Base-by-base conservation (phyloP, 2,888 invertebrate genomes). In the Trichopoda pennipes region DNA sequence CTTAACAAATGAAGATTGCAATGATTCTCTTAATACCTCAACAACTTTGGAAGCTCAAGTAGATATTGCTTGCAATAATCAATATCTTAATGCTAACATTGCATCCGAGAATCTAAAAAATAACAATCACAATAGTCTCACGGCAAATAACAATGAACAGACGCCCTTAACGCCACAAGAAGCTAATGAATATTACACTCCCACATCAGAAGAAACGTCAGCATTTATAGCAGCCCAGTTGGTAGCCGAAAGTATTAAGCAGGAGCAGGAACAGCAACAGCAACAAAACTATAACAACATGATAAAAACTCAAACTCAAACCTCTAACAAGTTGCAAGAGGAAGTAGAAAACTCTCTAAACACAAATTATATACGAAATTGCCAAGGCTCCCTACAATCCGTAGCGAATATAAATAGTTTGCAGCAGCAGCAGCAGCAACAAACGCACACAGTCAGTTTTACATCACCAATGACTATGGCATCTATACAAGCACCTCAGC, bases 1-100 rank as follows among this genome's bases (percentile, higher is more conserved):
- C 78, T 83, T 90, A 8, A 89, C 90, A 14, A 90, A 89, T 75
- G 90, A 91, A 51, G 90, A 91, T 68, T 89, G 90, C 32, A 86
- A 85, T 3, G 90, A 89, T 66, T 87, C 89, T 1, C 85, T 89
- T 56, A 86, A 87, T 10, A 83, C 88, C 2, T 85, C 86, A 2
- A 87, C 88, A 0, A 89, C 89, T 1, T 81, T 86, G 2, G 89
- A 88, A 60, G 76, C 74, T 16, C 80, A 79, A 58, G 85, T 85
- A 8, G 84, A 84, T 51, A 66, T 80, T 35, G 84, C 80, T 16
- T 64, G 85, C 58, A 85, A 74, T 10, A 85, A 85, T 1, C 86
- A 86, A 0, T 88, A 80, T 32, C 47, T 78, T 3, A 70, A 87
- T 44, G 84, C 85, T 28, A 84, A 32, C 7, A 44, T 72, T 47